Evolutionary conservation across 2,113 vertebrate genomes (phyloP), one percentile per base, ranked within the genome.

Genomic region (Sardina pilchardus): DNA sequence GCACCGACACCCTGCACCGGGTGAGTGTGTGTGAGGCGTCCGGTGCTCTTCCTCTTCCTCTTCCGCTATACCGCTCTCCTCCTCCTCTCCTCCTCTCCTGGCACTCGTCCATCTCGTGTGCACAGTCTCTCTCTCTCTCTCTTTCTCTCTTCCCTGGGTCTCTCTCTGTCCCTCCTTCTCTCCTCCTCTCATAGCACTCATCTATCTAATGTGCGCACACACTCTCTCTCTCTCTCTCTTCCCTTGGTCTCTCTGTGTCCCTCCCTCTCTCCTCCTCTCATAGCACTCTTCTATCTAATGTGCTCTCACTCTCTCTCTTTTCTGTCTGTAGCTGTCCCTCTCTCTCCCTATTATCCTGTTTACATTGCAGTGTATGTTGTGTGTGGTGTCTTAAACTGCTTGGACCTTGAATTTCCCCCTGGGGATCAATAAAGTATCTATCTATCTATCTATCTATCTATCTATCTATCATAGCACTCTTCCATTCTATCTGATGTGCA

Each of bases 1-100:
- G 95, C 88, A 88, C 96, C 21, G 96, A 98, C 80, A 93, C 93
- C 84, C 93, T 96, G 90, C 95, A 96, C 89, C 96, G 96, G 96
- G 98, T 99, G 91, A 89, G 84, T 17, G 98, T 99, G 91, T 89
- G 84, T 17, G 16, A 24, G 63, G 71, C 44, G 19, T 30, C 26
- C 42, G 1, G 34, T 67, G 42, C 21, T 21, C 81, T 71, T 6
- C 30, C 12, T 16, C 30, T 78, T 14, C 36, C 26, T 16, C 30
- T 34, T 14, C 9, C n/a, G 0, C 67, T 14, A 30, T 6, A n/a
- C n/a, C n/a, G n/a, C 26, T 10, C 4, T 9, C 1, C 21, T 9
- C 4, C 4, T 6, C 24, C 8, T 6, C 63, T 71, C 63, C 63
- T 26, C 7, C n/a, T 71, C 24, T 2, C 63, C 2, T 71, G 7